A percentile compares a stretch with the other conserved stretches of the same genome.
phyloP scores from a whole-genome alignment of 2,113 vertebrate species.

The Ptilorrhoa leucosticta region DNA sequence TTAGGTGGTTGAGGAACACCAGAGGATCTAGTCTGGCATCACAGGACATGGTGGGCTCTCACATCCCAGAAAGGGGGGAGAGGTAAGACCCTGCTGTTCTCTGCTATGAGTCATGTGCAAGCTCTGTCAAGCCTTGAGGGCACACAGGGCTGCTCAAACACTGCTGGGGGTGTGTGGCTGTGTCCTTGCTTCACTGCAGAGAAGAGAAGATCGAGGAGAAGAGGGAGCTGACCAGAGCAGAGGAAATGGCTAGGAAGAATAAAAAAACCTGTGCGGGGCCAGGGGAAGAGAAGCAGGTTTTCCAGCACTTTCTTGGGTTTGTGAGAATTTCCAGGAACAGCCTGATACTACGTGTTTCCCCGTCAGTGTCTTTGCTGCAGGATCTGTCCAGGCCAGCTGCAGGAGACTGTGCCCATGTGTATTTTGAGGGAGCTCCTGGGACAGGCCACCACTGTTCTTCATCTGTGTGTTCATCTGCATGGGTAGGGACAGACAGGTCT shows the following conservation, averaged over 20 bases:
- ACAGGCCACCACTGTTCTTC: neutral
- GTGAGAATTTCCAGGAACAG: neutral
- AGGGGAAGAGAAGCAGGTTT: neutral
- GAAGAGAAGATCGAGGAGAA: neutral
- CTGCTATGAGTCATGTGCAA: neutral
- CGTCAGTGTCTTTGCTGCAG: neutral
- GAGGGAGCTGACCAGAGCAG: neutral
- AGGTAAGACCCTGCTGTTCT: neutral
- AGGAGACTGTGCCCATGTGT: neutral
- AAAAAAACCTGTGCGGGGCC: neutral
- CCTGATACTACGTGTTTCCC: neutral
- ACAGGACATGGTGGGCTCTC: neutral
- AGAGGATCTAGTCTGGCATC: neutral
- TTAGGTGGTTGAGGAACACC: neutral
- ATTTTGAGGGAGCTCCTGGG: neutral
- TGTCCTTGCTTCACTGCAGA: neutral
- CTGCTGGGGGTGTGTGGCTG: neutral
- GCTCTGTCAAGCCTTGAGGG: neutral
- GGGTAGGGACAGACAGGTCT: neutral
- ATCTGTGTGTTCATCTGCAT: fast-evolving
- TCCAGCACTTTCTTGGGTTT: neutral
- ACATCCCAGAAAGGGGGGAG: neutral
- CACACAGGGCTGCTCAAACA: neutral
- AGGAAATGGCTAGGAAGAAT: neutral
- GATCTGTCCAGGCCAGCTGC: neutral